Base-by-base conservation (phyloP, 2,888 invertebrate genomes). In the Drosophila parthenogenetica region DNA sequence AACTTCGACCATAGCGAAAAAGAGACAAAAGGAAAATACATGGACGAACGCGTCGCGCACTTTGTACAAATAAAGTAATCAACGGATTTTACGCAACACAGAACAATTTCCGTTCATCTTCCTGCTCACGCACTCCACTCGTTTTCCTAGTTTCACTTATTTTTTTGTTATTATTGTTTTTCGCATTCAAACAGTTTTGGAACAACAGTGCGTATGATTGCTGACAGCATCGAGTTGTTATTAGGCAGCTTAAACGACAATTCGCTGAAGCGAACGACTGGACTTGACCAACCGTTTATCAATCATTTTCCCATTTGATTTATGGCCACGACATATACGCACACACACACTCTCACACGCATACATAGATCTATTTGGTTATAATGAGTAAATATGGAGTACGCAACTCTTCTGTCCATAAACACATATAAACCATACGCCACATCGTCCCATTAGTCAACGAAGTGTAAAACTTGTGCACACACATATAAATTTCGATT, bases 21-120 rank as follows among this genome's bases (percentile, higher is more conserved):
- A 35, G 53, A 58, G 45, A 60, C 32, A 55, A 76, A 66, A 16
- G 29, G 39, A 48, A 51, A 43, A 43, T 25, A 37, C 50, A 69
- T 46, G 46, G 55, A 16, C 35, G 70, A 53, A 69, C 62, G 62
- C 71, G 61, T 69, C 66, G 68, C 54, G 54, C 69, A 77, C 73
- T 73, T 61, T 48, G 63, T 37, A 62, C 73, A 89, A 90, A 90
- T 88, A 86, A 88, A 88, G 87, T 83, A 89, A 90, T 88, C 87
- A 88, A 81, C 77, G 76, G 74, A 86, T 89, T 83, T 79, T 69
- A 86, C 79, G 87, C 86, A 66, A 69, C 71, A 67, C 25, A 71
- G 66, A 65, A 54, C 88, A 90, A 87, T 78, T 79, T 81, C 69
- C 73, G 67, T 49, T 49, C 63, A 65, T 54, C 51, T 64, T 61